phyloP scores from a whole-genome alignment of 1,140 invertebrate species.

The Apis cerana region DNA sequence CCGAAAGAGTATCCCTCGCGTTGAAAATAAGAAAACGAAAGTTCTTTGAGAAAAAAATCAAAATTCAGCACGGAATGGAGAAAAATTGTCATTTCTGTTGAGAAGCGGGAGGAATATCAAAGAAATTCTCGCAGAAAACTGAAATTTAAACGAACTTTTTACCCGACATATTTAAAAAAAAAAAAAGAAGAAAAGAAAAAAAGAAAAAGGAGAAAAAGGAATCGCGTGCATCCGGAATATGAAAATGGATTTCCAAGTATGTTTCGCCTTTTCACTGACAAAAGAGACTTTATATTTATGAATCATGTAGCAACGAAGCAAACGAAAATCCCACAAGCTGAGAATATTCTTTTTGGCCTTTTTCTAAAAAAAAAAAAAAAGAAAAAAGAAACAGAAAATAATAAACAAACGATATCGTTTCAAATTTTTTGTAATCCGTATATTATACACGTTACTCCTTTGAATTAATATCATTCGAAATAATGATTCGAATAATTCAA shows the following conservation, averaged over 20 bases:
- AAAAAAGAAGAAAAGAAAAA: background rate
- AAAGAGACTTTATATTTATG: conserved; percentile 8
- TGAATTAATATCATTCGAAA: background rate
- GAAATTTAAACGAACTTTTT: conserved; percentile 10
- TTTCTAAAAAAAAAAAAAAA: background rate
- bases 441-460: background rate
- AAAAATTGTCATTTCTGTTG: background rate
- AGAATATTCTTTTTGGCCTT: background rate
- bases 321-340: conserved; percentile 1
- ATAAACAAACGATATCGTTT: background rate
- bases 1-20: no score
- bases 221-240: background rate
- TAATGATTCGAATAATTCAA: background rate
- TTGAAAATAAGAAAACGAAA: background rate
- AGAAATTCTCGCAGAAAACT: background rate
- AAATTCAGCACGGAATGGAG: background rate
- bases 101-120: background rate
- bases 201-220: background rate
- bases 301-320: background rate
- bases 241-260: conserved; percentile 14
- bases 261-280: conserved; percentile 12
- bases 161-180: background rate
- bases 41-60: no score
- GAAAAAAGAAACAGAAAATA: background rate
- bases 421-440: background rate